phyloP scores from a whole-genome alignment of 2,797 vertebrate species.

The Gymnocypris eckloni region DNA sequence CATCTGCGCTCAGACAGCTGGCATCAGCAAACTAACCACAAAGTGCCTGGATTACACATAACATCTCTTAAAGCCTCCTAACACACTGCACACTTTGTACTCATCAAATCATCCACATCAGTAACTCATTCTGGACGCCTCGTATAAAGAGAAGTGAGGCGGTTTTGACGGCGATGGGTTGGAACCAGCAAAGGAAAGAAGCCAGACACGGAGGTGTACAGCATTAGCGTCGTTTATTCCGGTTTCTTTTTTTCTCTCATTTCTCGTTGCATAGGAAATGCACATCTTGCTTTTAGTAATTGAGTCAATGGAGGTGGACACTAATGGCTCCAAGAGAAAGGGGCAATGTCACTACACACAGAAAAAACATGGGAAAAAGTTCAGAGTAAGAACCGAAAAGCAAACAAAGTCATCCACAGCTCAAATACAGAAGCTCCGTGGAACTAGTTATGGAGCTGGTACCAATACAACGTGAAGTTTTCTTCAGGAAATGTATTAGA shows the following conservation, averaged over 20 bases:
- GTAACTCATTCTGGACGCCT: constrained; percentile 32
- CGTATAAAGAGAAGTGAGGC: background rate
- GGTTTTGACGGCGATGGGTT: background rate
- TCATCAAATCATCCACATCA: constrained; percentile 43
- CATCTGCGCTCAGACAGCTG: constrained; percentile 52
- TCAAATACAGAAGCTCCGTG: constrained; percentile 83
- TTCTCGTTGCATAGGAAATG: constrained; percentile 99
- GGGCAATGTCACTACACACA: constrained; percentile 47
- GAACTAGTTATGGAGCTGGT: constrained; percentile 83
- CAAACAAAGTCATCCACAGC: constrained; percentile 51
- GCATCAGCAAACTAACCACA: constrained; percentile 56
- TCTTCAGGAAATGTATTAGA: constrained; percentile 87
- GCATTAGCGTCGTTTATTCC: constrained; percentile 98
- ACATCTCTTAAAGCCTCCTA: constrained; percentile 49
- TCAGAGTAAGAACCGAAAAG: constrained; percentile 26
- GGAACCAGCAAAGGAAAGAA: constrained; percentile 43
- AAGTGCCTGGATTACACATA: constrained; percentile 58
- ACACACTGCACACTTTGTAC: constrained; percentile 43
- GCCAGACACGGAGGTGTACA: constrained; percentile 71
- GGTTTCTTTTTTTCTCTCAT: constrained; percentile 76
- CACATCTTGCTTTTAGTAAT: constrained; percentile 98
- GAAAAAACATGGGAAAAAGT: constrained; percentile 29
- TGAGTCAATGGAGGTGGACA: constrained; percentile 93
- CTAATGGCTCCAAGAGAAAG: constrained; percentile 82
- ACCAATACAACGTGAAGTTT: constrained; percentile 83